A percentile compares a stretch with the other conserved stretches of the same genome.
Conservation (phyloP, 2,113 vertebrate species). For the Austrofundulus limnaeus region DNA sequence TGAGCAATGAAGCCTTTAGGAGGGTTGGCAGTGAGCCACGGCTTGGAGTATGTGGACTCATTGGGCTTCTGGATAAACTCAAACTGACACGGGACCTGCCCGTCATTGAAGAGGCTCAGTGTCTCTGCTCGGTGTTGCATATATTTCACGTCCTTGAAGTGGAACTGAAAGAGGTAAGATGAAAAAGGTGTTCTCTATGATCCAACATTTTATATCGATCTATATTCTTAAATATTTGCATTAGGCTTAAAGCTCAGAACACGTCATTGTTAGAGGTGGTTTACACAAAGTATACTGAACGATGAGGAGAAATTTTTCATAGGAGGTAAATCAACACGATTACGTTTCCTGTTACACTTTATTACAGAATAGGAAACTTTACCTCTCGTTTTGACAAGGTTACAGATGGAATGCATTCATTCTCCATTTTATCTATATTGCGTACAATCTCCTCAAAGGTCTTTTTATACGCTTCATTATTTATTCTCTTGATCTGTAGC, state of each 20-base stretch:
- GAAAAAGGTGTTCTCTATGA: background rate
- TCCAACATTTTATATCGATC: no score
- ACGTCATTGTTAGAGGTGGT: slow-evolving; percentile 10
- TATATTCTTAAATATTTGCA: slow-evolving; percentile 14
- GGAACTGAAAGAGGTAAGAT: slow-evolving; percentile 77
- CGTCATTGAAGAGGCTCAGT: slow-evolving; percentile 86
- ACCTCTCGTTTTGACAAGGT: slow-evolving; percentile 88
- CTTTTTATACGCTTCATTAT: slow-evolving; percentile 85
- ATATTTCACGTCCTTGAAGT: slow-evolving; percentile 90
- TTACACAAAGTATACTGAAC: slow-evolving; percentile 7
- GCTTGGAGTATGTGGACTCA: slow-evolving; percentile 88
- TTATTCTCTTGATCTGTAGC: slow-evolving; percentile 88
- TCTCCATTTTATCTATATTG: slow-evolving; percentile 94
- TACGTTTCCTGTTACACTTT: background rate
- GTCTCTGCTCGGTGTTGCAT: slow-evolving; percentile 88
- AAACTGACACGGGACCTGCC: slow-evolving; percentile 93
- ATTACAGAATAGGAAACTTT: slow-evolving; percentile 24
- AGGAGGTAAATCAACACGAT: background rate
- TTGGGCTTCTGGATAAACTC: slow-evolving; percentile 94
- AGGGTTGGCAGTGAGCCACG: slow-evolving; percentile 90
- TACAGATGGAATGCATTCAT: slow-evolving; percentile 94
- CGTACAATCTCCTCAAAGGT: slow-evolving; percentile 93
- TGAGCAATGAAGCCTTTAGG: slow-evolving; percentile 89
- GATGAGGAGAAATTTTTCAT: background rate
- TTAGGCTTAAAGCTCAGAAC: background rate